A percentile compares a stretch with the other conserved stretches of the same genome.
Evolutionary conservation across 1,140 invertebrate genomes (phyloP).

Genomic region (Lithobius niger): DNA sequence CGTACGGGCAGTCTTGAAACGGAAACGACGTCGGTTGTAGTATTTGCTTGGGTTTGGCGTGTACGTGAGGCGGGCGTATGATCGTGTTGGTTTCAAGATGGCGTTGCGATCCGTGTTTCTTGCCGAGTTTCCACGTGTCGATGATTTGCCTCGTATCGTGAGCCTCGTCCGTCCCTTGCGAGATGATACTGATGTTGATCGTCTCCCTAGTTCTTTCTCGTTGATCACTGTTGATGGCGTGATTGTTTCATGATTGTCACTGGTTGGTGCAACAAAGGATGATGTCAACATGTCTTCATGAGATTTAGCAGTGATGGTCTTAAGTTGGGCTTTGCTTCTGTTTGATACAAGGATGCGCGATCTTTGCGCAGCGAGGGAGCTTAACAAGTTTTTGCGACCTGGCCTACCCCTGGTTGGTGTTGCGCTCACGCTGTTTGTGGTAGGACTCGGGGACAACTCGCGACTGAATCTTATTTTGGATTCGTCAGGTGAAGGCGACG

Average conservation of each 20-base stretch:
- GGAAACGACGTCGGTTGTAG: background rate
- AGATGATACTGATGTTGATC: background rate
- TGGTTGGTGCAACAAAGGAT: background rate
- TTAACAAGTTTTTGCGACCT: background rate
- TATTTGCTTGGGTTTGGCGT: conserved; percentile 4
- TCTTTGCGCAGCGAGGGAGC: background rate
- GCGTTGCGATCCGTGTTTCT: background rate
- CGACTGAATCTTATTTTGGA: background rate
- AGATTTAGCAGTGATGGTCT: no score
- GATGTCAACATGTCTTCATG: background rate
- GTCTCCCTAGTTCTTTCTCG: background rate
- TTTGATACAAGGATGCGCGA: background rate
- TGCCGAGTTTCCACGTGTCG: background rate
- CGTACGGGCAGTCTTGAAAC: background rate
- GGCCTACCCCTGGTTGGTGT: background rate
- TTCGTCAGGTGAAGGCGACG: no score
- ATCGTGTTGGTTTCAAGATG: conserved; percentile 3
- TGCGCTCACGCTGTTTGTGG: background rate
- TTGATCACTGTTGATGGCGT: background rate
- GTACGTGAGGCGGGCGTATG: background rate
- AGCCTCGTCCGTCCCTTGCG: background rate
- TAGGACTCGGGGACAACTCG: background rate
- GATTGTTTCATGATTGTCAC: background rate
- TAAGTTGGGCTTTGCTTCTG: no score
- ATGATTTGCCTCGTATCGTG: background rate